Evolutionary conservation across 2,888 invertebrate genomes (phyloP).

Genomic region (Steinernema hermaphroditum): DNA sequence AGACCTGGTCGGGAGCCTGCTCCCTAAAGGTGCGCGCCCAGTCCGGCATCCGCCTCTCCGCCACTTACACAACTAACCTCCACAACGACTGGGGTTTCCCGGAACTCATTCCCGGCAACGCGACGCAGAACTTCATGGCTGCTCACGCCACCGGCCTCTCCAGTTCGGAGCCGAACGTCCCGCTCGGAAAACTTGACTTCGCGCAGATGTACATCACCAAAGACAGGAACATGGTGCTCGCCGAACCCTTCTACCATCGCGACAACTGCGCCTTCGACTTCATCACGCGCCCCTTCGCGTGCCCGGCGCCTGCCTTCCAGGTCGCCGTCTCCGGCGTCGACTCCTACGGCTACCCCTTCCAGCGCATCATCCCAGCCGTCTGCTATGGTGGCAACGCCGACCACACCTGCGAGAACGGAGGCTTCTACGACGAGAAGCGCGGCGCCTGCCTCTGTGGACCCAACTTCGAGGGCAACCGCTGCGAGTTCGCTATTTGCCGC

Average conservation of each 20-base stretch:
- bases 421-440: constrained; percentile 37
- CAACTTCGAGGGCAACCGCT: constrained; percentile 45
- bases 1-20: constrained; percentile 37
- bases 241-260: constrained; percentile 37
- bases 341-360: constrained; percentile 49
- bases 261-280: constrained; percentile 47
- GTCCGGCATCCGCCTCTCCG: constrained; percentile 35
- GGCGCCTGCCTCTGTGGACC: constrained; percentile 49
- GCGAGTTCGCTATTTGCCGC: constrained; percentile 43
- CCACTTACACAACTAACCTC: constrained; percentile 45
- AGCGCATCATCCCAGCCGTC: constrained; percentile 49
- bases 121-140: constrained; percentile 41
- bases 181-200: constrained; percentile 42
- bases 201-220: constrained; percentile 47
- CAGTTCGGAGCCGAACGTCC: constrained; percentile 23
- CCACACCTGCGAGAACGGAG: constrained; percentile 53
- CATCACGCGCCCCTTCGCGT: constrained; percentile 48
- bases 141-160: constrained; percentile 44
- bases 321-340: constrained; percentile 46
- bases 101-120: constrained; percentile 40
- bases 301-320: constrained; percentile 36
- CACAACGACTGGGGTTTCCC: constrained; percentile 46
- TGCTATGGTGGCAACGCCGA: constrained; percentile 40
- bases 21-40: constrained; percentile 30
- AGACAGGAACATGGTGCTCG: constrained; percentile 42